Evolutionary conservation across 2,797 vertebrate genomes (phyloP), one percentile per base, ranked within the genome.

Genomic region (Sebastes itinus): DNA sequence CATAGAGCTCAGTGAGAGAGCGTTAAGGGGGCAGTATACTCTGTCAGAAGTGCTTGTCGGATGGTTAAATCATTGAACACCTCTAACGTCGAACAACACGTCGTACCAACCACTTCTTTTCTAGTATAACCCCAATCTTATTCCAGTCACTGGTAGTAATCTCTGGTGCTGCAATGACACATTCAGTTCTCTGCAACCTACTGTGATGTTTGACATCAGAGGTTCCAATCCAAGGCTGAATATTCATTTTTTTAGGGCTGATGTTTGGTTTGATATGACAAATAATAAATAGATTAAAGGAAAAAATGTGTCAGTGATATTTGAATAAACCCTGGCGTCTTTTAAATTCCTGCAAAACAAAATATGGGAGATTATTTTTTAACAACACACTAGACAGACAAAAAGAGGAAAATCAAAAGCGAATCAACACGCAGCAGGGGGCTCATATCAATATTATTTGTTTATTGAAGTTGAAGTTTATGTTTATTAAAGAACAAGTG

Each of bases 101-200:
- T 33, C 6, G 2, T 38, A 13, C 5, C 1, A 22, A 10, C 12
- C 8, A 10, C 18, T 64, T 33, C 6, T 62, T 71, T 35, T 25
- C 16, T 6, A 18, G 56, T 14, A 6, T 4, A 54, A 30, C 20
- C 2, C 2, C 1, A 20, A n/a, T 12, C 52, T 46, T 28, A 54
- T 81, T n/a, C 25, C 2, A 49, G 12, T 77, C 32, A 46, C 20
- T 12, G 4, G 6, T 12, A 3, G 11, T 11, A 14, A 2, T 20
- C 1, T 38, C 13, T 78, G 83, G 78, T 80, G 72, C 90, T 91
- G 79, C 73, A 85, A 56, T 33, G 2, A 74, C 14, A 32, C 0
- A 28, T 1, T 52, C 13, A n/a, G 12, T 6, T 7, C 20, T 65
- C 12, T 59, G 67, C n/a, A 35, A 42, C 16, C 14, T 16, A 25